Percentiles rank a stretch among this genome's conserved stretches.
phyloP scores from a whole-genome alignment of 2,888 invertebrate species.

The Pristionchus arcanus region DNA sequence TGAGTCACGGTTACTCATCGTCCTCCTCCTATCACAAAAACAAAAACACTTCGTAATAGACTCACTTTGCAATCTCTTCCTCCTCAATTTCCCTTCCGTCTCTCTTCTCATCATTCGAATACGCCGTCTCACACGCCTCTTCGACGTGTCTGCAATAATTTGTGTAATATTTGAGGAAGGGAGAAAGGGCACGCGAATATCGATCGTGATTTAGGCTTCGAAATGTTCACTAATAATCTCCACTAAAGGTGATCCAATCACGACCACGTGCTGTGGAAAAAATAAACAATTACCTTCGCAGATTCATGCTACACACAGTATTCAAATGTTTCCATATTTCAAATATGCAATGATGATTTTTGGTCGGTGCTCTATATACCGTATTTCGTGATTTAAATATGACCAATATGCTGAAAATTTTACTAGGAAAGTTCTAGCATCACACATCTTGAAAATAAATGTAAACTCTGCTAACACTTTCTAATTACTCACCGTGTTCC shows the following conservation, averaged over 20 bases:
- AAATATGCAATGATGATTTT: no score
- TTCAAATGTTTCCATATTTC: no score
- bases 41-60: not conserved
- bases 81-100: constrained; percentile 36
- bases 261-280: no score
- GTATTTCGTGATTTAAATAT: no score
- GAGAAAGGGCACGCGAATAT: not conserved
- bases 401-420: no score
- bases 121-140: constrained; percentile 21
- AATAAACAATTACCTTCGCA: no score
- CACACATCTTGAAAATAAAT: not conserved
- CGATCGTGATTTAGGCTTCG: no score
- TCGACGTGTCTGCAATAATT: constrained; percentile 30
- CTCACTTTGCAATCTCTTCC: constrained; percentile 35
- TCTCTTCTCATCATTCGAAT: not conserved
- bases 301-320: not conserved
- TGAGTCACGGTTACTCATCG: no score
- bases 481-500: constrained; percentile 83
- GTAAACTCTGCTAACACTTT: not conserved
- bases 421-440: not conserved
- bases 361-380: no score
- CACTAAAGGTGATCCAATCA: no score
- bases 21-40: not conserved
- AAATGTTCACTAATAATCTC: no score
- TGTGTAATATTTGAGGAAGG: not conserved